Evolutionary conservation across 1,140 invertebrate genomes (phyloP), one percentile per base, ranked within the genome.

Genomic region (Pinna nobilis): DNA sequence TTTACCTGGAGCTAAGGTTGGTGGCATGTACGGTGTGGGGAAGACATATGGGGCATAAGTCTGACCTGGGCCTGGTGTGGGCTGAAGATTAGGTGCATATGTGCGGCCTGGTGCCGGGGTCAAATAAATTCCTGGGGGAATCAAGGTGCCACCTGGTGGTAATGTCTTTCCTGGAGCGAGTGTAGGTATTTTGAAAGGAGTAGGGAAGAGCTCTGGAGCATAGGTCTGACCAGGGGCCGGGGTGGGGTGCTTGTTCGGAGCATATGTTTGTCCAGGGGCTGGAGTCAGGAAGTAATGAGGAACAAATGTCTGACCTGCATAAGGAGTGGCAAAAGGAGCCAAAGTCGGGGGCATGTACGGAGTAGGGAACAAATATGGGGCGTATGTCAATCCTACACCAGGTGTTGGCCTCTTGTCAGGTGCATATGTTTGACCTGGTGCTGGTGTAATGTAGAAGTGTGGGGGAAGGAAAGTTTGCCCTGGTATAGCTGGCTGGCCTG

Each of bases 401-500:
- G 70, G 69, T 50, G 72, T 78, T 23, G 72, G 72, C 15, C 69
- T 65, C 33, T 44, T 50, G 18, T 51, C 32, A 59, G 77, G 77
- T 18, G 72, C 77, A 75, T 65, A 75, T n/a, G 77, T 78, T 6
- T 75, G 47, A n/a, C 77, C 77, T 39, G 73, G 72, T n/a, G 73
- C 64, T 39, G 77, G 77, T 18, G 77, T 78, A 15, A 66, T 18
- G 30, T 69, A 69, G 18, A 55, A 41, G 20, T 55, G 50, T 28
- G 51, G 51, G 11, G 66, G 66, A 44, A 69, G 23, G 11, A 63
- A 63, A 9, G 59, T 63, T 25, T 59, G 28, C 5, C 66, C 53
- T n/a, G 66, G 66, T 18, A 55, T 55, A 18, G 47, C 18, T 18
- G 66, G 57, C 13, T 55, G 66, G 18, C 53, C 41, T 32, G 66